Percentiles rank a stretch among this genome's conserved stretches.
phyloP scores from a whole-genome alignment of 2,113 vertebrate genomes.

The Silurus glanis region DNA sequence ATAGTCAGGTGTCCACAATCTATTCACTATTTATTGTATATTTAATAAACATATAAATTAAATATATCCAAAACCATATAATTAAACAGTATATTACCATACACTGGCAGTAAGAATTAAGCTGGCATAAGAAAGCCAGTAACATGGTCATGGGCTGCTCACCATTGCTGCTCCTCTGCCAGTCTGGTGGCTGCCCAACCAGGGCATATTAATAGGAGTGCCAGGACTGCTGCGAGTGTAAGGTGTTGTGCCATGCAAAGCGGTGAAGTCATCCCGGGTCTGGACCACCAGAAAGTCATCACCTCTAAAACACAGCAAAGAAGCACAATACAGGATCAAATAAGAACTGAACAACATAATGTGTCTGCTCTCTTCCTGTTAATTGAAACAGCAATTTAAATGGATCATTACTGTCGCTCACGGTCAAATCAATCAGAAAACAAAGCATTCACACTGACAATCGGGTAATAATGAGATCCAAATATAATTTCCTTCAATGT shows the following conservation, averaged over 20 bases:
- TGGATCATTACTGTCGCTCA: background rate
- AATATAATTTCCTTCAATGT: background rate
- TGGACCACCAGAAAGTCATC: slow-evolving; percentile 95
- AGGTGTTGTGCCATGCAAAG: slow-evolving; percentile 89
- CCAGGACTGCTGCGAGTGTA: slow-evolving; percentile 93
- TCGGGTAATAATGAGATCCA: background rate
- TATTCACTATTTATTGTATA: background rate
- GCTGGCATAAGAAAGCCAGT: background rate
- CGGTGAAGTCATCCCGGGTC: slow-evolving; percentile 82
- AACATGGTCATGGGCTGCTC: slow-evolving; percentile 55
- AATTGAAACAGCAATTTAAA: background rate
- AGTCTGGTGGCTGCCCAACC: slow-evolving; percentile 92
- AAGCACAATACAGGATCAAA: background rate
- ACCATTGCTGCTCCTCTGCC: slow-evolving; percentile 95
- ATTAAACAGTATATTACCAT: background rate
- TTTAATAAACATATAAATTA: background rate
- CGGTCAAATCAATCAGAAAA: background rate
- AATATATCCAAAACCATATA: background rate
- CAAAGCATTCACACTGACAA: background rate
- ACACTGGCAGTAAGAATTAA: background rate
- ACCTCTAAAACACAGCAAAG: slow-evolving; percentile 59
- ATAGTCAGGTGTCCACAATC: background rate
- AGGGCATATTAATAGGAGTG: slow-evolving; percentile 97
- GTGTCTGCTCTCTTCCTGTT: background rate
- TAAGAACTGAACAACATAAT: background rate